Conservation (phyloP, 2,888 invertebrate genomes). For the Bembecia ichneumoniformis region DNA sequence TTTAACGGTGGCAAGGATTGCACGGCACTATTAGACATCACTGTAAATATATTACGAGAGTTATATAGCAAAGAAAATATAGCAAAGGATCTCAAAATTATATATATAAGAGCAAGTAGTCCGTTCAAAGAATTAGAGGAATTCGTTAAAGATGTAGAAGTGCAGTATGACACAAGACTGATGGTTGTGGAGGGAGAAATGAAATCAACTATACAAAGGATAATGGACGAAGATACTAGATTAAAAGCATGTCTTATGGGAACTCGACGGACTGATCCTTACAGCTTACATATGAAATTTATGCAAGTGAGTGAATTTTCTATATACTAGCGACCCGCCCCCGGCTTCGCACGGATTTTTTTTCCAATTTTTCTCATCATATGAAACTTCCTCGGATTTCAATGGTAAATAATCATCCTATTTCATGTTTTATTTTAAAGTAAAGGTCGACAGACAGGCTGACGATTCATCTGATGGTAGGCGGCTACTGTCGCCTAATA, state of each 20-base stretch:
- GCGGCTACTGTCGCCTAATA: too few relatives aligned
- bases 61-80: slow-evolving; percentile 34
- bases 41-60: slow-evolving; percentile 37
- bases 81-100: slow-evolving; percentile 72
- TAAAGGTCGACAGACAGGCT: too few relatives aligned
- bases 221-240: slow-evolving; percentile 71
- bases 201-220: slow-evolving; percentile 76
- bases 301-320: slow-evolving; percentile 74
- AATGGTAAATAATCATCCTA: too few relatives aligned
- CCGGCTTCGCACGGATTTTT: neutral
- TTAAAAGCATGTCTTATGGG: slow-evolving; percentile 94
- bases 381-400: too few relatives aligned
- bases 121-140: slow-evolving; percentile 89
- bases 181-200: slow-evolving; percentile 78
- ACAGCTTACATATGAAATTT: slow-evolving; percentile 75
- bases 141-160: slow-evolving; percentile 81
- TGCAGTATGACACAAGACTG: slow-evolving; percentile 82
- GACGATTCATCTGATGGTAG: too few relatives aligned
- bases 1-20: slow-evolving; percentile 99
- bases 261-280: slow-evolving; percentile 89
- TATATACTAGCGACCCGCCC: neutral
- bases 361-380: too few relatives aligned
- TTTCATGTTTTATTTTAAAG: too few relatives aligned
- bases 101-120: slow-evolving; percentile 86
- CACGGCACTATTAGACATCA: slow-evolving; percentile 82